Conservation (phyloP, 2,113 vertebrate genomes). For the Platysteira castanea region DNA sequence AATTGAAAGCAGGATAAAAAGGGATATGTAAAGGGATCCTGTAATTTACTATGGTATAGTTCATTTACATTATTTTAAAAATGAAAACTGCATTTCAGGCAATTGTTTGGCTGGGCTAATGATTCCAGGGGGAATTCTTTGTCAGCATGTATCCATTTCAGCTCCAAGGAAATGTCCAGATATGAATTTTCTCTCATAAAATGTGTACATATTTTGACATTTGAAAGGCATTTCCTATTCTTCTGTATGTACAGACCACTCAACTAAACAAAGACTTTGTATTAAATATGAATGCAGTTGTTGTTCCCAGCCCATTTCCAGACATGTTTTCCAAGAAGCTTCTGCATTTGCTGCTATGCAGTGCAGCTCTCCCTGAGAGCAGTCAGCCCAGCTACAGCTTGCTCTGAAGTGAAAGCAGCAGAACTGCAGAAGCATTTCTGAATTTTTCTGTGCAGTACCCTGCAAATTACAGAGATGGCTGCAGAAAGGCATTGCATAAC, state of each 20-base stretch:
- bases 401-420: background rate
- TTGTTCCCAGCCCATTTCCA: background rate
- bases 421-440: background rate
- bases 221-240: background rate
- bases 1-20: background rate
- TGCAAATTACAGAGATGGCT: background rate
- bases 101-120: background rate
- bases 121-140: background rate
- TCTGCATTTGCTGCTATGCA: background rate
- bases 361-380: background rate
- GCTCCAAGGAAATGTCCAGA: background rate
- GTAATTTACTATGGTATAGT: background rate
- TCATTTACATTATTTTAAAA: background rate
- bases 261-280: background rate
- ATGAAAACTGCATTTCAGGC: background rate
- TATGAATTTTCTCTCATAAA: background rate
- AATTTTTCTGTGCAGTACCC: background rate
- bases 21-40: background rate
- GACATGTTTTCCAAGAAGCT: background rate
- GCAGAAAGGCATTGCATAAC: background rate
- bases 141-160: background rate
- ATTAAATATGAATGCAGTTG: background rate
- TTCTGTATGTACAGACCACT: background rate
- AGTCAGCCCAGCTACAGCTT: background rate
- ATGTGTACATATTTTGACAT: background rate